phyloP scores from a whole-genome alignment of 2,888 invertebrate genomes.

The Drosophila demipolita region DNA sequence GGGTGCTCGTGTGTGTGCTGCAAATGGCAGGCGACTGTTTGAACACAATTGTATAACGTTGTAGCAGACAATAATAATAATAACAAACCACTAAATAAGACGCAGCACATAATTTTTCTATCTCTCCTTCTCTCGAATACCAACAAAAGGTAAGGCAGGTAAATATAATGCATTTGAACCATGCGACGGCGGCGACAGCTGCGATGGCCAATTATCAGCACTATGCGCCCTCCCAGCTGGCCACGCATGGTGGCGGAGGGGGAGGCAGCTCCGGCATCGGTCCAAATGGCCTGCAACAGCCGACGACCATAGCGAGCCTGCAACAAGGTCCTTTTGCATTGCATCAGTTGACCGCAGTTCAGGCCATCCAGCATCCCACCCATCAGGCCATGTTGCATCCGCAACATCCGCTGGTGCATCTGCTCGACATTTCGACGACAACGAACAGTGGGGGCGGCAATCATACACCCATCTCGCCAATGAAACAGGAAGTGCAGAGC shows the following conservation, averaged over 20 bases:
- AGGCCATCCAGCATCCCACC: constrained; percentile 83
- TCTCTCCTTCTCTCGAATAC: constrained; percentile 67
- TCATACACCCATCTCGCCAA: constrained; percentile 80
- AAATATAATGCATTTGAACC: constrained; percentile 81
- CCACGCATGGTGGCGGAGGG: constrained; percentile 66
- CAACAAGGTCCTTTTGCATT: constrained; percentile 81
- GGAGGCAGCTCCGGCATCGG: constrained; percentile 54
- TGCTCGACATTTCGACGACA: constrained; percentile 80
- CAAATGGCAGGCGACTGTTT: constrained; percentile 63
- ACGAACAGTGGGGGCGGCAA: constrained; percentile 77
- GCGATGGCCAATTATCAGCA: constrained; percentile 83
- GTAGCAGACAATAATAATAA: constrained; percentile 69
- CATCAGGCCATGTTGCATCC: constrained; percentile 83
- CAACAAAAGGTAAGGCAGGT: constrained; percentile 70
- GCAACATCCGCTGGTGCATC: constrained; percentile 82
- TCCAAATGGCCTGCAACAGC: constrained; percentile 74
- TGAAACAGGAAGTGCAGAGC: constrained; percentile 80
- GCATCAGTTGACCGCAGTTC: constrained; percentile 82
- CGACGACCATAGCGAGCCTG: constrained; percentile 77
- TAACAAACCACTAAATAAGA: constrained; percentile 10
- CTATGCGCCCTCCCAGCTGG: constrained; percentile 81
- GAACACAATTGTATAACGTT: constrained; percentile 61
- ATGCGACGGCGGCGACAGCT: constrained; percentile 81
- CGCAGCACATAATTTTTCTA: constrained; percentile 40
- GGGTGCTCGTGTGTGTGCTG: constrained; percentile 50